phyloP scores from a whole-genome alignment of 2,113 vertebrate genomes.

The Grammomys dolichurus region DNA sequence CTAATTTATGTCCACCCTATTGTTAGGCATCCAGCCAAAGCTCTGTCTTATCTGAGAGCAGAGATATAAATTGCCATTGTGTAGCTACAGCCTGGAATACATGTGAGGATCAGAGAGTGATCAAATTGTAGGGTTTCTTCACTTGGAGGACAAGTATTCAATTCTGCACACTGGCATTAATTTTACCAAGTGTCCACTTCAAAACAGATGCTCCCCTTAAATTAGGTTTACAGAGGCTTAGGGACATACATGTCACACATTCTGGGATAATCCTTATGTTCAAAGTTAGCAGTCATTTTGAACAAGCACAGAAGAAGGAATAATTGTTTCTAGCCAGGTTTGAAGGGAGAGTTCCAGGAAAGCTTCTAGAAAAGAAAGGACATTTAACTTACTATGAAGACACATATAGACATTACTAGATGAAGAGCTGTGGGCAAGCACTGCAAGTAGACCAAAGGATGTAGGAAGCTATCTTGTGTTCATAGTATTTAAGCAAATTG shows the following conservation, averaged over 20 bases:
- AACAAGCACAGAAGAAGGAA: not conserved
- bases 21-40: constrained; percentile 79
- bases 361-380: not conserved
- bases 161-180: not conserved
- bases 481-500: not conserved
- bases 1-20: constrained; percentile 81
- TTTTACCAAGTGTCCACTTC: not conserved
- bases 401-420: not conserved
- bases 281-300: not conserved
- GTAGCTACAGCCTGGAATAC: constrained; percentile 58
- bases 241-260: not conserved
- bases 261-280: not conserved
- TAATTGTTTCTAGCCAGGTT: not conserved
- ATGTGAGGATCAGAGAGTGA: constrained; percentile 52
- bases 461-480: not conserved
- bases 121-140: constrained; percentile 34
- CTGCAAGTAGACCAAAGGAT: not conserved
- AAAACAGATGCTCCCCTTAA: not conserved
- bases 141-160: not conserved
- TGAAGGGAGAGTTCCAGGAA: not conserved
- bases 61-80: constrained; percentile 72
- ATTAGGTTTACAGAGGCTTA: not conserved
- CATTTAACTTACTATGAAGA: not conserved
- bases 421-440: not conserved
- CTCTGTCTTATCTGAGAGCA: constrained; percentile 72